Conservation (phyloP, 23 tunicate species). For the Phallusia fumigata region DNA sequence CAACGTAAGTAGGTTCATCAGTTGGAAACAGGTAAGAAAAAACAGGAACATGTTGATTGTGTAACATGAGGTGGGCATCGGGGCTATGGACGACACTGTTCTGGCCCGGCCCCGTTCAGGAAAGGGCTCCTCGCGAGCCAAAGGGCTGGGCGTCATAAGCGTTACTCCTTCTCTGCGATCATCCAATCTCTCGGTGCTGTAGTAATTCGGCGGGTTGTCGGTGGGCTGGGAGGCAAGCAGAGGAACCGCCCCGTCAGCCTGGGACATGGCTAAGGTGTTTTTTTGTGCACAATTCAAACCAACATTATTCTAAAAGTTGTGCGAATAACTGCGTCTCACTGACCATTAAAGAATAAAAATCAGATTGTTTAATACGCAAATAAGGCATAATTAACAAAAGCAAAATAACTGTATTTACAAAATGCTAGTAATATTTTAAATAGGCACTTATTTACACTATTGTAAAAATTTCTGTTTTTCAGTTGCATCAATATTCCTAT, state of each 20-base stretch:
- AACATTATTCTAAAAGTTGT: too few species aligned
- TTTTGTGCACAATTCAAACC: too few species aligned
- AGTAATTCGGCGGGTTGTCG: background rate
- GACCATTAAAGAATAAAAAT: too few species aligned
- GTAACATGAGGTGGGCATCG: constrained; percentile 76
- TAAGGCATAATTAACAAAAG: too few species aligned
- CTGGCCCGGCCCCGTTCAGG: constrained; percentile 33
- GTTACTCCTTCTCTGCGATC: background rate
- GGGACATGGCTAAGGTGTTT: too few species aligned
- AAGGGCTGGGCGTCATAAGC: background rate
- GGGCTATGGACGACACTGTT: constrained; percentile 64
- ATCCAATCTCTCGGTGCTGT: background rate
- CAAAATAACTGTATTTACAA: too few species aligned
- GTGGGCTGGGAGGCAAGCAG: background rate
- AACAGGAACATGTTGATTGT: constrained; percentile 73
- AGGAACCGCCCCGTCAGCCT: background rate
- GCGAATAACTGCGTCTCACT: too few species aligned
- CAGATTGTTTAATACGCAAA: too few species aligned
- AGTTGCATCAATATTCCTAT: too few species aligned
- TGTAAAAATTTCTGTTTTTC: too few species aligned
- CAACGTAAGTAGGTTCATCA: constrained; percentile 65
- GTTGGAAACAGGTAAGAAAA: constrained; percentile 76
- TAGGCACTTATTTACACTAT: too few species aligned
- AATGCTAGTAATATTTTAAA: too few species aligned
- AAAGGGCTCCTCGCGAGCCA: background rate